A percentile compares a stretch with the other conserved stretches of the same genome.
phyloP scores from a whole-genome alignment of 2,113 vertebrate species.

The Grammomys dolichurus region DNA sequence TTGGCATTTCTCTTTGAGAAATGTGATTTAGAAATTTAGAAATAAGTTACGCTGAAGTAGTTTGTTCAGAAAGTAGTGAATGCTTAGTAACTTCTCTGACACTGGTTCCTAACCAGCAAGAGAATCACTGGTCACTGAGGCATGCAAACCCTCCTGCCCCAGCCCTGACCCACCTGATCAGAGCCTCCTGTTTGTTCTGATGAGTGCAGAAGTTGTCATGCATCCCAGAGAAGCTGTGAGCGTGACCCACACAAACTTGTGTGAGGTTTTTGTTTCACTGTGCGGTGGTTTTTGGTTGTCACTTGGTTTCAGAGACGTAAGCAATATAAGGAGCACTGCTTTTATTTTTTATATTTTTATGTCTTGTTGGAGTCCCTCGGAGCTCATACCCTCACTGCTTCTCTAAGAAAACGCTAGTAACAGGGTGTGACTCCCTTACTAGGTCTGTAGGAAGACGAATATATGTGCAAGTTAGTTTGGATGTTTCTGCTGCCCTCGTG shows the following conservation, averaged over 20 bases:
- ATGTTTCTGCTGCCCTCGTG: background rate
- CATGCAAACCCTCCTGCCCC: background rate
- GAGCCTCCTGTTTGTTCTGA: background rate
- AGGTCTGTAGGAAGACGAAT: background rate
- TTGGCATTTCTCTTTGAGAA: slow-evolving; percentile 47
- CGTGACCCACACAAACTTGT: background rate
- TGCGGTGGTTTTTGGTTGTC: background rate
- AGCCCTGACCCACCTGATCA: background rate
- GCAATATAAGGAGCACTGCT: background rate
- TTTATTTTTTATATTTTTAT: too few relatives aligned
- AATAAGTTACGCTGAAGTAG: background rate
- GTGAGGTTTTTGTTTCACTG: background rate
- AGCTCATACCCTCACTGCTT: background rate
- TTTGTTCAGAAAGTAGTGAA: background rate
- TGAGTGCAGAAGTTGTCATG: background rate
- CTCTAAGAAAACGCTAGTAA: background rate
- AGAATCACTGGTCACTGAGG: background rate
- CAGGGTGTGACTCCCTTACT: background rate
- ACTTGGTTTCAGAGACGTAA: background rate
- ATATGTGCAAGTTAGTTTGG: background rate
- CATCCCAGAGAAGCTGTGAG: background rate
- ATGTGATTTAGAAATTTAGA: background rate
- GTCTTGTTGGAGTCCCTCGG: background rate
- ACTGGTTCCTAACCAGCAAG: background rate
- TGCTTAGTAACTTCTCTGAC: background rate